Evolutionary conservation across 2,797 vertebrate species (phyloP).

Genomic region (Tragelaphus oryx): DNA sequence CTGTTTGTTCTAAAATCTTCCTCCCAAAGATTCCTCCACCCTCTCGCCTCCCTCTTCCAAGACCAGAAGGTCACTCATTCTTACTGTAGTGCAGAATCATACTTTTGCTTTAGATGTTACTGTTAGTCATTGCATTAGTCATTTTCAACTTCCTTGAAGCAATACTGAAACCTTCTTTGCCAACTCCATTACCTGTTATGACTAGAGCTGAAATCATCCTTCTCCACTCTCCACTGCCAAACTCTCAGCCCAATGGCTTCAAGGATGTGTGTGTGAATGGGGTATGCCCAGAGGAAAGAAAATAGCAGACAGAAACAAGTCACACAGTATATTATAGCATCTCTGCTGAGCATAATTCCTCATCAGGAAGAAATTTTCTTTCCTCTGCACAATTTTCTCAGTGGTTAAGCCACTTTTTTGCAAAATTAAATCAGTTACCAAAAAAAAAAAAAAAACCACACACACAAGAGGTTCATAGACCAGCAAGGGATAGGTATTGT

Average conservation of each 20-base stretch:
- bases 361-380: slow-evolving; percentile 75
- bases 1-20: slow-evolving; percentile 60
- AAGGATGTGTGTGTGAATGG: slow-evolving; percentile 13
- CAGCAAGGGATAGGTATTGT: slow-evolving; percentile 51
- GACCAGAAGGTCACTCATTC: slow-evolving; percentile 63
- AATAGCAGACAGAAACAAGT: slow-evolving; percentile 42
- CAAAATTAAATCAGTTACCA: slow-evolving; percentile 74
- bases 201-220: slow-evolving; percentile 44
- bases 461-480: not conserved
- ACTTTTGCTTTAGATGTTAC: slow-evolving; percentile 34
- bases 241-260: slow-evolving; percentile 41
- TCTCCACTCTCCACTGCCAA: slow-evolving; percentile 14
- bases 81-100: slow-evolving; percentile 35
- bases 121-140: slow-evolving; percentile 30
- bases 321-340: slow-evolving; percentile 57
- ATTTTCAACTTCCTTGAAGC: slow-evolving; percentile 62
- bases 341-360: slow-evolving; percentile 71
- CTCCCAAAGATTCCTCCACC: not conserved
- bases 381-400: slow-evolving; percentile 74
- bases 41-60: slow-evolving; percentile 38
- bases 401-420: slow-evolving; percentile 66
- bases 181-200: slow-evolving; percentile 37
- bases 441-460: slow-evolving; percentile 16
- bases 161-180: slow-evolving; percentile 47
- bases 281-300: slow-evolving; percentile 33